These are phyloP conservation scores for Oreochromis tanganicae DNA, from an alignment of 2,113 vertebrate species.

Conservation along the genomic window DNA sequence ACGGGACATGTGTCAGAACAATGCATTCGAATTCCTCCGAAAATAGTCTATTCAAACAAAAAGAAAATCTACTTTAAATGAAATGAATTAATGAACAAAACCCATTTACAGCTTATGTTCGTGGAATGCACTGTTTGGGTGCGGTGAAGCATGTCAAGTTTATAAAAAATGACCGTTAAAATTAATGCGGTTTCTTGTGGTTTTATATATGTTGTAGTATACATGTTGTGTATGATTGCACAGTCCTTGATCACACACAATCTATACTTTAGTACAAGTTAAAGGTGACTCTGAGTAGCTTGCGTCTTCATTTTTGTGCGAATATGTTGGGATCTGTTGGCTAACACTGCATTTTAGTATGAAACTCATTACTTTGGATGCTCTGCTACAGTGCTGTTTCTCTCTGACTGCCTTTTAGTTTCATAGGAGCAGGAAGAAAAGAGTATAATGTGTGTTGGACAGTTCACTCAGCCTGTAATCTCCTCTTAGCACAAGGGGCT, in stretches of 20 bases:
- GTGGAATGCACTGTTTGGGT: constrained; percentile 1
- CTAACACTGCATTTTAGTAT: not conserved
- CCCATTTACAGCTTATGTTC: constrained; percentile 3
- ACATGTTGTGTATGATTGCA: not conserved
- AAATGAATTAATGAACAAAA: constrained; percentile 28
- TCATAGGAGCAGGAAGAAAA: constrained; percentile 22
- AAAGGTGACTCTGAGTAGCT: not conserved
- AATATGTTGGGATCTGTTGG: not conserved
- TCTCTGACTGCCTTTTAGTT: constrained; percentile 33
- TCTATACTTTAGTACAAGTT: not conserved
- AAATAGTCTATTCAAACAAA: constrained; percentile 44
- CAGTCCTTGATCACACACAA: not conserved
- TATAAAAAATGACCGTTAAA: not conserved
- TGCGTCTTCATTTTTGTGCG: not conserved
- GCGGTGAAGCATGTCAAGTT: not conserved
- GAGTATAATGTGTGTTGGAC: constrained; percentile 46
- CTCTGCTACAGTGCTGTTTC: not conserved
- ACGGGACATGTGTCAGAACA: constrained; percentile 47
- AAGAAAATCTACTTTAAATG: constrained; percentile 29
- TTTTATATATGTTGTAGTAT: not conserved
- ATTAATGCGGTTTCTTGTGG: not conserved
- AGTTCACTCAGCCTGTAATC: constrained; percentile 50
- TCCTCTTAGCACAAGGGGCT: constrained; percentile 46
- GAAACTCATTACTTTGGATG: constrained; percentile 2
- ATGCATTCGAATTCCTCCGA: constrained; percentile 31